A percentile compares a stretch with the other conserved stretches of the same genome.
These are phyloP conservation scores for Pherbina coryleti DNA, from an alignment of 2,888 invertebrate species.

Conservation along the genomic window DNA sequence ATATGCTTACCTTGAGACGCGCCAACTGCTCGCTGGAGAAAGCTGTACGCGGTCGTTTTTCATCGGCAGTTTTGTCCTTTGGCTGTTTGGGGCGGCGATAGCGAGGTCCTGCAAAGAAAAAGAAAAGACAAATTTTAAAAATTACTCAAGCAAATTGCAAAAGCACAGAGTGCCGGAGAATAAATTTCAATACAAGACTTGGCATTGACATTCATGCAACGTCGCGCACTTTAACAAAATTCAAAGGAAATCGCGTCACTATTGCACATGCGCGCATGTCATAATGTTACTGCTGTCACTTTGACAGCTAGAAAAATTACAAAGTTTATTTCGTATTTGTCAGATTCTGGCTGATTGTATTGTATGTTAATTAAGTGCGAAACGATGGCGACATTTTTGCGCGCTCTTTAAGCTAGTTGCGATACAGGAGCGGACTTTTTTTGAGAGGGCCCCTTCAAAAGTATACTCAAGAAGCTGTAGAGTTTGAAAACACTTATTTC, in stretches of 20 bases:
- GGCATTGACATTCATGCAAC: not conserved
- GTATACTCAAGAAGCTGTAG: too few relatives aligned
- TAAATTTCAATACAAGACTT: too few relatives aligned
- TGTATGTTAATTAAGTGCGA: slow-evolving; percentile 28
- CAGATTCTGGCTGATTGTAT: not conserved
- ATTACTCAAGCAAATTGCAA: not conserved
- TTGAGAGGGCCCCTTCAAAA: too few relatives aligned
- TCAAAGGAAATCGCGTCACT: not conserved
- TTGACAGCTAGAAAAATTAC: slow-evolving; percentile 35
- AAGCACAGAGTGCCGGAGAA: too few relatives aligned
- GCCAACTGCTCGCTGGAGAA: slow-evolving; percentile 95
- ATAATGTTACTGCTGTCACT: slow-evolving; percentile 42
- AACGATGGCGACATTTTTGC: not conserved
- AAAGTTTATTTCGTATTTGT: not conserved
- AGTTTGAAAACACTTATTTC: too few relatives aligned
- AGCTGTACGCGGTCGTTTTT: slow-evolving; percentile 95
- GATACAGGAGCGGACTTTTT: too few relatives aligned
- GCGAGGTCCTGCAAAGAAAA: slow-evolving; percentile 64
- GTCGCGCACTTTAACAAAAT: not conserved
- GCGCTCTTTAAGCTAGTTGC: not conserved
- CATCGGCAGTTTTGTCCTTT: slow-evolving; percentile 74
- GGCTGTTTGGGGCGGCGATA: slow-evolving; percentile 70
- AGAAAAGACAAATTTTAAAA: slow-evolving; percentile 23
- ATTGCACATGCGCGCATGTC: slow-evolving; percentile 25
- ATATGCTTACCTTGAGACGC: slow-evolving; percentile 78